Percentiles rank a stretch among this genome's conserved stretches.
These are phyloP conservation scores for Gila orcuttii DNA, from an alignment of 2,113 vertebrate genomes.

Conservation along the genomic window DNA sequence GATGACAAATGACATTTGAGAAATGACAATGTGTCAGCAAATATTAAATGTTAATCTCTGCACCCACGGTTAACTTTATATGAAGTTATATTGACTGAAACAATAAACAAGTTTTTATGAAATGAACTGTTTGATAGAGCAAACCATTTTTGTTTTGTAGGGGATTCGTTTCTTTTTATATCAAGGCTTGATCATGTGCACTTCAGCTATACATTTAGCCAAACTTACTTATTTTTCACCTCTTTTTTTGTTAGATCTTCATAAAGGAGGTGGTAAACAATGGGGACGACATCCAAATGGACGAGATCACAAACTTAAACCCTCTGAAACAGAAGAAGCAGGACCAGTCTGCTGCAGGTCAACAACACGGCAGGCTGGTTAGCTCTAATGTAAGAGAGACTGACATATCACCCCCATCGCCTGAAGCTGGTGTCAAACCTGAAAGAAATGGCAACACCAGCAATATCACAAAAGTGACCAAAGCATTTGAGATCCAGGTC, in stretches of 20 bases:
- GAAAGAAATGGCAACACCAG: conserved; percentile 87
- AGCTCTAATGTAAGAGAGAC: conserved; percentile 77
- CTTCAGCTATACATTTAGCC: not conserved
- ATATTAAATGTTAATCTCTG: conserved; percentile 4
- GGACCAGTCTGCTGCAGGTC: conserved; percentile 77
- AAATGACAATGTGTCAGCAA: conserved; percentile 8
- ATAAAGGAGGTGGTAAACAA: conserved; percentile 86
- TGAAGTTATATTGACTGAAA: conserved; percentile 8
- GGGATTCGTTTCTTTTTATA: not conserved
- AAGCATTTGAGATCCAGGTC: conserved; percentile 89
- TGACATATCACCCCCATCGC: conserved; percentile 73
- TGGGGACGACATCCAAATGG: conserved; percentile 87
- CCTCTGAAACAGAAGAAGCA: conserved; percentile 84
- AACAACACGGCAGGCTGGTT: conserved; percentile 77
- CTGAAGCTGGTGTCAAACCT: conserved; percentile 77
- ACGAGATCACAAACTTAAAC: conserved; percentile 87
- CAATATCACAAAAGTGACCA: conserved; percentile 77
- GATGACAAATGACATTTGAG: conserved; percentile 11
- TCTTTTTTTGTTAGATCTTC: conserved; percentile 70
- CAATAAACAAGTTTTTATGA: not conserved
- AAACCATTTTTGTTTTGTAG: not conserved
- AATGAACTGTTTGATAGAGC: not conserved
- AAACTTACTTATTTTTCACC: not conserved
- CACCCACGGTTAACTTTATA: not conserved
- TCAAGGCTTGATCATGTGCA: not conserved